Conservation (phyloP, 1,140 invertebrate species). For the Adelges cooleyi region DNA sequence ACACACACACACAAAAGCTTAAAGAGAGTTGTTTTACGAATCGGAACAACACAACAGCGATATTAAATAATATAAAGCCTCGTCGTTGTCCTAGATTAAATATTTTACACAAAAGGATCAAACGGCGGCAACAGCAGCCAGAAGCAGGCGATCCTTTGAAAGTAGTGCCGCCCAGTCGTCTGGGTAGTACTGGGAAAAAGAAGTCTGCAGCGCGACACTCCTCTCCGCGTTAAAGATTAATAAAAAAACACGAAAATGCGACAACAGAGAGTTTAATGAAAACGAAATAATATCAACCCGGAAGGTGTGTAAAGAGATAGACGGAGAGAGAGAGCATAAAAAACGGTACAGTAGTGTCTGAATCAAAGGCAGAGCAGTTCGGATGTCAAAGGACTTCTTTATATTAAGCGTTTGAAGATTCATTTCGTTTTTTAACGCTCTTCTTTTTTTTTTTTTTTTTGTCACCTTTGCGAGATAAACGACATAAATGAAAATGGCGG, state of each 20-base stretch:
- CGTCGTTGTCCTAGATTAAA: slow-evolving; percentile 27
- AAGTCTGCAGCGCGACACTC: neutral
- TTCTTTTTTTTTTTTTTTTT: too few species aligned
- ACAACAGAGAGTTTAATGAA: slow-evolving; percentile 28
- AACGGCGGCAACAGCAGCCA: too few species aligned
- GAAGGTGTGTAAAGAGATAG: slow-evolving; percentile 22
- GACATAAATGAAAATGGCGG: slow-evolving; percentile 24
- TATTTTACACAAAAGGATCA: slow-evolving; percentile 28
- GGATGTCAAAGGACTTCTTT: slow-evolving; percentile 24
- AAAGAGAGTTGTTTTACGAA: slow-evolving; percentile 29
- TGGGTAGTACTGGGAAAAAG: slow-evolving; percentile 12
- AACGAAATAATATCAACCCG: slow-evolving; percentile 26
- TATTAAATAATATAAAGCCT: slow-evolving; percentile 29
- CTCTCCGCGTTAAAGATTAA: slow-evolving; percentile 25
- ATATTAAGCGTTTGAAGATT: slow-evolving; percentile 25
- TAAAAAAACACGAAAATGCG: slow-evolving; percentile 26
- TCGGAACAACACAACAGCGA: slow-evolving; percentile 27
- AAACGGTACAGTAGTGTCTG: neutral
- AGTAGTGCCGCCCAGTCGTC: neutral
- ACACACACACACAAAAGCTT: slow-evolving; percentile 11
- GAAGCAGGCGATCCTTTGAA: slow-evolving; percentile 19
- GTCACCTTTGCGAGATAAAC: neutral
- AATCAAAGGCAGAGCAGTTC: slow-evolving; percentile 20
- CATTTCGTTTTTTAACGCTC: slow-evolving; percentile 15
- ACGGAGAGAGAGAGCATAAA: too few species aligned